Evolutionary conservation across 1,140 invertebrate genomes (phyloP).

Genomic region (Listronotus bonariensis): DNA sequence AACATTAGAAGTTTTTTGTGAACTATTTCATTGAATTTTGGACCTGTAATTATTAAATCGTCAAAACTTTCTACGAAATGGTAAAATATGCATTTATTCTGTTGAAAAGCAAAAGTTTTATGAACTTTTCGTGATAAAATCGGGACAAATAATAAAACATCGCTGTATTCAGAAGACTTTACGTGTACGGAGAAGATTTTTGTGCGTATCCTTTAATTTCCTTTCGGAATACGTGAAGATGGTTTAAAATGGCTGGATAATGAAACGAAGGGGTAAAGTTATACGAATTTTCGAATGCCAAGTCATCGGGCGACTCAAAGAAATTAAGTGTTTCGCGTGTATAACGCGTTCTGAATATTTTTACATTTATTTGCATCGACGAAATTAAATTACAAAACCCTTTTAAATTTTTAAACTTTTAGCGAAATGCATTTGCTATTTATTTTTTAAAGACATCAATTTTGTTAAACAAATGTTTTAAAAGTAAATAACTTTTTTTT

Average conservation of each 20-base stretch:
- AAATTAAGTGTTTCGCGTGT: constrained; percentile 7
- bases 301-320: not conserved
- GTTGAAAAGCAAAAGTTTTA: constrained; percentile 45
- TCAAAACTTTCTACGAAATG: constrained; percentile 35
- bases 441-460: too few species aligned
- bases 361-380: constrained; percentile 14
- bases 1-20: too few species aligned
- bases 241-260: constrained; percentile 38
- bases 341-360: constrained; percentile 14
- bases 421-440: not conserved
- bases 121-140: constrained; percentile 41
- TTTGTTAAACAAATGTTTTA: too few species aligned
- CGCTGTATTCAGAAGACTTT: constrained; percentile 29
- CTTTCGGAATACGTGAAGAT: constrained; percentile 42
- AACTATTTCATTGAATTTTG: too few species aligned
- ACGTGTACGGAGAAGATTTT: constrained; percentile 39
- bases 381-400: constrained; percentile 3
- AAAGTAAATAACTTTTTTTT: too few species aligned
- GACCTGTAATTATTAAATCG: too few species aligned
- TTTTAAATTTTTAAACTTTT: not conserved
- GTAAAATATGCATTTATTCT: constrained; percentile 50
- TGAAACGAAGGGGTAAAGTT: constrained; percentile 32
- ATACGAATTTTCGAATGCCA: not conserved
- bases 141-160: constrained; percentile 35
- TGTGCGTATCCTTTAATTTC: constrained; percentile 46